Evolutionary conservation across 2,888 invertebrate genomes (phyloP), one percentile per base, ranked within the genome.

Genomic region (Mesorhabditis spiculigera): DNA sequence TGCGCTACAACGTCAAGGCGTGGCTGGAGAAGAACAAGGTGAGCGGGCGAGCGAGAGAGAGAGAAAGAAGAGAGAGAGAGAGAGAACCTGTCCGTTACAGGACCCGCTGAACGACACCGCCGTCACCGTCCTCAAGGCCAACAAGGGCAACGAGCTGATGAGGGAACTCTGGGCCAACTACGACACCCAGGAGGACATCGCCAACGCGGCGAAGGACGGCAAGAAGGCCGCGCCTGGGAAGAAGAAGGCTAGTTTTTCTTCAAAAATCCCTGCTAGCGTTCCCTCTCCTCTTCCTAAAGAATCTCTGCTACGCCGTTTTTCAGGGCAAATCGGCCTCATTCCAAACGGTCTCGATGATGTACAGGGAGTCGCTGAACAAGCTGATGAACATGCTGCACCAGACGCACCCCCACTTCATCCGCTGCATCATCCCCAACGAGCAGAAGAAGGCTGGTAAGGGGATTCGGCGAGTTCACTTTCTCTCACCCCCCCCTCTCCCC

Each of bases 401-500:
- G 68, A 98, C 97, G 68, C 93, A 94, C 87, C 97, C 97, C 90
- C 96, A 97, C 90, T 97, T 98, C 91, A 95, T 97, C 85, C 95
- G 97, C 92, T 98, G 97, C 90, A 97, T 97, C 91, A 96, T 97
- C 90, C 97, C 97, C 90, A 97, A 97, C 83, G 89, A 89, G 79
- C 80, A 86, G 78, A 88, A 89, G 85, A 82, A 85, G 74, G 85
- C 87, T 77, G 88, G 87, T 86, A 45, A 42, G 65, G 64, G 3
- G 28, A 28, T 28, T 28, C 28, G 28, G 28, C 28, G 28, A 28
- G 28, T 28, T 28, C 28, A 28, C 28, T 28, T 28, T 28, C 28
- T 28, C 28, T 5, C 10, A n/a, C n/a, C n/a, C n/a, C n/a, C n/a
- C n/a, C 1, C 42, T 28, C 3, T 50, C 13, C n/a, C 44, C 50